Evolutionary conservation across 2,888 invertebrate genomes (phyloP).

Genomic region (Drepanosiphum platanoidis): DNA sequence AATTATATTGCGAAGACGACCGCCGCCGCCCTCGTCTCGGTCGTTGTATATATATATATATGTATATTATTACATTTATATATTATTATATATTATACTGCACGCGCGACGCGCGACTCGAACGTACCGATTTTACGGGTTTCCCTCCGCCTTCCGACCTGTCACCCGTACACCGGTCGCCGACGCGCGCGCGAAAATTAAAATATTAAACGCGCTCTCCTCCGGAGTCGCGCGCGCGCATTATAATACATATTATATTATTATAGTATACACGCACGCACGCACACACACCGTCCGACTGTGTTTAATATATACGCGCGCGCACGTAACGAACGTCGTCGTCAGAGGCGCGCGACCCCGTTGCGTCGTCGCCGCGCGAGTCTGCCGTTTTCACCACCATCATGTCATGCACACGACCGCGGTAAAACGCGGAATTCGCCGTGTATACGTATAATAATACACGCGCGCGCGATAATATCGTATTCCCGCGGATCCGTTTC

Average conservation of each 20-base stretch:
- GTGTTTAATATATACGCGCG: background rate
- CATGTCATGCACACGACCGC: too few species aligned
- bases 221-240: background rate
- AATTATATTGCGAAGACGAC: background rate
- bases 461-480: too few species aligned
- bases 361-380: too few species aligned
- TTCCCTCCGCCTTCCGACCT: background rate
- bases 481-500: too few species aligned
- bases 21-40: background rate
- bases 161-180: background rate
- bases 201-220: background rate
- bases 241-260: too few species aligned
- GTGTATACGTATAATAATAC: too few species aligned
- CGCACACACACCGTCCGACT: background rate
- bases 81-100: too few species aligned
- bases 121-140: background rate
- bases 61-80: too few species aligned
- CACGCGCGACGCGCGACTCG: background rate
- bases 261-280: background rate
- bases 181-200: background rate
- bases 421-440: too few species aligned
- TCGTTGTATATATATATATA: too few species aligned
- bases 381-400: too few species aligned
- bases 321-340: background rate
- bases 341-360: too few species aligned